Percentiles rank a stretch among this genome's conserved stretches.
phyloP scores from a whole-genome alignment of 2,113 vertebrate genomes.

The Salvelinus sp. region DNA sequence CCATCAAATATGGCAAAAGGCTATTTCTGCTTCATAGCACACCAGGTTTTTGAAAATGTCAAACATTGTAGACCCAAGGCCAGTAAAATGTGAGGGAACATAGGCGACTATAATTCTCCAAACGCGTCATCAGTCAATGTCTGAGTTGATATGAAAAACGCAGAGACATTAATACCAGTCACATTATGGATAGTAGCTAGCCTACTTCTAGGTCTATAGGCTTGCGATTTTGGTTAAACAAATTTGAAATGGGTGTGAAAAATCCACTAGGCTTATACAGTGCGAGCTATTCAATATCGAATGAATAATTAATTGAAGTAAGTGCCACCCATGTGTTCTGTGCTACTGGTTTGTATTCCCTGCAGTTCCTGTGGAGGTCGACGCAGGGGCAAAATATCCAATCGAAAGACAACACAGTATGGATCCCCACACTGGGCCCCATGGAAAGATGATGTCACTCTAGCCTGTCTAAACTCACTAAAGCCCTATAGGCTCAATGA shows the following conservation, averaged over 20 bases:
- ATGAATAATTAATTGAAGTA: constrained; percentile 46
- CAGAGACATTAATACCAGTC: neutral
- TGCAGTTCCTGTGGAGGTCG: constrained; percentile 53
- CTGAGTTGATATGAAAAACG: neutral
- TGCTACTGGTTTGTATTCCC: constrained; percentile 39
- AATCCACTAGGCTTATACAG: neutral
- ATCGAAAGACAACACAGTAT: constrained; percentile 27
- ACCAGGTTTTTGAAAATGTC: neutral
- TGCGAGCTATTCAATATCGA: constrained; percentile 18
- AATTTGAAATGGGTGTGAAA: neutral
- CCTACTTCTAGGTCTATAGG: neutral
- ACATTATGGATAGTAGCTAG: neutral
- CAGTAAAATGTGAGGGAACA: neutral
- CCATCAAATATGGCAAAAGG: neutral
- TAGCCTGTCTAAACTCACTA: constrained; percentile 49
- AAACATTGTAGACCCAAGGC: neutral
- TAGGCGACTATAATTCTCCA: neutral
- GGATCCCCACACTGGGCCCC: constrained; percentile 24
- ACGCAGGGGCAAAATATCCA: constrained; percentile 56
- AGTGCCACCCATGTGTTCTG: constrained; percentile 13
- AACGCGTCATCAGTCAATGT: neutral
- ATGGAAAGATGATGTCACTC: constrained; percentile 60
- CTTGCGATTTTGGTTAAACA: neutral
- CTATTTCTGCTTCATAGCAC: neutral
- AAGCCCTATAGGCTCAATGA: constrained; percentile 37